Evolutionary conservation across 64 coral and sea anemone genomes (phyloP), one percentile per base, ranked within the genome.

Genomic region (Dendrophyllia cribrosa): DNA sequence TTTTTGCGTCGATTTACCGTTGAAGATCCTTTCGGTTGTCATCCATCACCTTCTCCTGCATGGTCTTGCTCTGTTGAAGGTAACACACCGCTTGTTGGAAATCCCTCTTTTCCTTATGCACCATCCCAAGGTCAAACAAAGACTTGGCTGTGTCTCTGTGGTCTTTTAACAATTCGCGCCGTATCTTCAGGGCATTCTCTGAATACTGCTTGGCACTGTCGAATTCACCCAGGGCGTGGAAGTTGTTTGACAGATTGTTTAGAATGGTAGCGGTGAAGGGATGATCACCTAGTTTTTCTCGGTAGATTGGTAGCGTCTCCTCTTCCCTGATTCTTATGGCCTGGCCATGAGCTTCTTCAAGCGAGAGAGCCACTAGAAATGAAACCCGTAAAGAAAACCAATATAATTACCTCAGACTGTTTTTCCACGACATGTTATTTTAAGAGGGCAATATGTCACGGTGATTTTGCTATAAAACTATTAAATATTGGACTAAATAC

Each of bases 241-340:
- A 84, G 56, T 88, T 76, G 22, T 87, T 83, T 9, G 89, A 90
- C 21, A 91, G 59, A 11, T 66, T 76, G 64, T 84, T 91, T 0
- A 82, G 68, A 23, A 86, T 87, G 19, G 89, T 91, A 25, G 94
- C 94, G 7, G 89, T 96, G 68, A 92, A 96, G 20, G 94, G 94
- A 66, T 96, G 94, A 46, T 71, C 13, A 77, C 84, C 86, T 79
- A 90, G 43, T 92, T 2, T 64, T 91, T 43, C 58, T 51, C 51
- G 70, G 43, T 96, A 96, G 68, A 92, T 66, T 14, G 67, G 84
- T 11, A 96, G 76, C 8, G 80, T 76, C 6, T 76, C 5, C 0
- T 65, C 2, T 68, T 53, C 25, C 56, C 94, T 64, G 25, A 96
- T 72, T 23, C 6, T 25, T 4, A 95, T 34, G 15, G 93, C 93